Evolutionary conservation across 2,113 vertebrate genomes (phyloP), one percentile per base, ranked within the genome.

Genomic region (Oryzias curvinotus): DNA sequence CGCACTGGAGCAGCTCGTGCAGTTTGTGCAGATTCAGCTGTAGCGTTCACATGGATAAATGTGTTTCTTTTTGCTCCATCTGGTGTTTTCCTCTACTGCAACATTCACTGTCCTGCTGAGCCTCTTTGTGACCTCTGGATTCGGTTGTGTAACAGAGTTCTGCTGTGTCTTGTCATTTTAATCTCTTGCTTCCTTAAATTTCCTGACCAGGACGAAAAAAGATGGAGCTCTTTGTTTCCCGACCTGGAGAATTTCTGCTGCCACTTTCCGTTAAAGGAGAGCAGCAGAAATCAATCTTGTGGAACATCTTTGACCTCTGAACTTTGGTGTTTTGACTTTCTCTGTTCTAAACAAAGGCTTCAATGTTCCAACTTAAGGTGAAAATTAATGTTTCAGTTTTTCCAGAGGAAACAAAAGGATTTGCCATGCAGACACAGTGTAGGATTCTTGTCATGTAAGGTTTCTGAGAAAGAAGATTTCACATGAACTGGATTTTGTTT

Each of bases 161-260:
- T 90, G 87, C 79, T 78, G 75, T 15, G 58, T 73, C 78, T 68
- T 74, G 81, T 83, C 76, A 60, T 77, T 88, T 87, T 87, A 85
- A 87, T 77, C 77, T 65, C 16, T 54, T 65, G 72, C 66, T 62
- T 46, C 7, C 21, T 73, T 85, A 82, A 15, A 84, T 88, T 91
- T 90, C 89, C 88, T 89, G 85, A 30, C 18, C 0, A 8, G 28
- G 21, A 43, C 15, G 42, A 45, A 36, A 2, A 7, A 57, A 45
- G 58, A 54, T 23, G 56, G 28, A 57, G 21, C 57, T 36, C 17
- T 50, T 58, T 67, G 68, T 77, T 65, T 25, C 50, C 41, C 50
- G 61, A 57, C 17, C 57, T 18, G 51, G 18, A 43, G 52, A 23
- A 0, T 15, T 50, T 12, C 14, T 8, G 36, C 14, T 28, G 43